Conservation (phyloP, 2,888 invertebrate species). For the Aleiodes leptofemur region DNA sequence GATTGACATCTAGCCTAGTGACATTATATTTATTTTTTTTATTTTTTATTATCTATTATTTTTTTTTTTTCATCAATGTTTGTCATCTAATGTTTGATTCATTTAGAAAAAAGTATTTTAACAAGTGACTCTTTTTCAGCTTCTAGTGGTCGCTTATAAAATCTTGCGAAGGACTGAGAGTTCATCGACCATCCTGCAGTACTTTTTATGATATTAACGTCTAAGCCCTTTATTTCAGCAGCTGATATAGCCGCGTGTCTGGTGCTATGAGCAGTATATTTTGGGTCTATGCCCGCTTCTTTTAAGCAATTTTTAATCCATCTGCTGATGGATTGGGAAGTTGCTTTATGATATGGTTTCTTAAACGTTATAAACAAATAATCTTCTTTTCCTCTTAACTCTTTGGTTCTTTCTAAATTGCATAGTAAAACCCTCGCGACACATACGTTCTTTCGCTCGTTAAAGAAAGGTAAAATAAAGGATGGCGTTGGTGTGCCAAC, state of each 20-base stretch:
- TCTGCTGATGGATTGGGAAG: conserved; percentile 39
- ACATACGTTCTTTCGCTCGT: conserved; percentile 28
- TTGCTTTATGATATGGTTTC: conserved; percentile 36
- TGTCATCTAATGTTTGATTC: too few species aligned
- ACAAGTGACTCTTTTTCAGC: background rate
- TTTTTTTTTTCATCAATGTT: too few species aligned
- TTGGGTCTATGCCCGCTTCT: conserved; percentile 30
- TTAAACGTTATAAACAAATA: conserved; percentile 43
- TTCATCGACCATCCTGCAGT: conserved; percentile 40
- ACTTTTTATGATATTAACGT: conserved; percentile 36
- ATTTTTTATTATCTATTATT: too few species aligned
- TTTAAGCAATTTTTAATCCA: conserved; percentile 43
- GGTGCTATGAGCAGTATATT: conserved; percentile 49
- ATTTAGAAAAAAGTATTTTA: too few species aligned
- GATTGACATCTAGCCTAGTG: too few species aligned
- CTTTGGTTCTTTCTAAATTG: conserved; percentile 36
- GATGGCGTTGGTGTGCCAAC: conserved; percentile 38
- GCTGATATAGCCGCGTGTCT: conserved; percentile 47
- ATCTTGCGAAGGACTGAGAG: conserved; percentile 41
- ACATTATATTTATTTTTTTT: too few species aligned
- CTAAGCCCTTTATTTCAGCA: conserved; percentile 29
- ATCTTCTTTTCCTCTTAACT: conserved; percentile 31
- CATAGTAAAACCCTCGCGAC: conserved; percentile 26
- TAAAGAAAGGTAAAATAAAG: conserved; percentile 41
- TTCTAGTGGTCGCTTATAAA: conserved; percentile 36